These are phyloP conservation scores for Xanthia icteritia DNA, from an alignment of 2,888 invertebrate species.

Conservation along the genomic window DNA sequence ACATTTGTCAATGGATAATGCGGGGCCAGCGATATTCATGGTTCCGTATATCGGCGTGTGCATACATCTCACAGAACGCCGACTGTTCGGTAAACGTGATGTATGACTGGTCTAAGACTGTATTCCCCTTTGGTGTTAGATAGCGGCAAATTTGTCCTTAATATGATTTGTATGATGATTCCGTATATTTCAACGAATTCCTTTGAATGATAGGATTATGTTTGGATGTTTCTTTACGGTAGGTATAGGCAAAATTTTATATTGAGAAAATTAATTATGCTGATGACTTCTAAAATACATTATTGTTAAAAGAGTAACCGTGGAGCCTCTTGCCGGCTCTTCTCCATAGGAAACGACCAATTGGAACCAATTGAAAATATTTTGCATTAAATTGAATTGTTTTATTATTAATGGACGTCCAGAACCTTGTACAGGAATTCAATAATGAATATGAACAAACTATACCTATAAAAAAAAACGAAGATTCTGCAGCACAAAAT, in stretches of 20 bases:
- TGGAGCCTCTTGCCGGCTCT: too few relatives aligned
- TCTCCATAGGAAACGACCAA: too few relatives aligned
- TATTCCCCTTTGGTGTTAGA: slow-evolving; percentile 52
- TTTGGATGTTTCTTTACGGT: slow-evolving; percentile 12
- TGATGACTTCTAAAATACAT: slow-evolving; percentile 5
- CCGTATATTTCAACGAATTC: slow-evolving; percentile 20
- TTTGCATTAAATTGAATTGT: too few relatives aligned
- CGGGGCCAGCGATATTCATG: slow-evolving; percentile 69
- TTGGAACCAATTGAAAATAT: too few relatives aligned
- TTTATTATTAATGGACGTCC: neutral
- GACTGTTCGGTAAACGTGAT: slow-evolving; percentile 67
- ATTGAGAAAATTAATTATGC: slow-evolving; percentile 2
- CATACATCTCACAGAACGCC: slow-evolving; percentile 66
- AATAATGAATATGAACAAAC: neutral
- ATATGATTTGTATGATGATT: slow-evolving; percentile 51
- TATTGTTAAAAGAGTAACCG: too few relatives aligned
- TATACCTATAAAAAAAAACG: neutral
- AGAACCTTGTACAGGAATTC: neutral
- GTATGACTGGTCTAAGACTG: slow-evolving; percentile 51
- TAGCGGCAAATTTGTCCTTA: slow-evolving; percentile 51
- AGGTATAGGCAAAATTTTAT: neutral
- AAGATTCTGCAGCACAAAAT: neutral
- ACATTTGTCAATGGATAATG: slow-evolving; percentile 78
- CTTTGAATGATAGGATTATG: slow-evolving; percentile 22
- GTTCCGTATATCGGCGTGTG: slow-evolving; percentile 60